Evolutionary conservation across 2,888 invertebrate genomes (phyloP), one percentile per base, ranked within the genome.

Genomic region (Aleiodes alternator): DNA sequence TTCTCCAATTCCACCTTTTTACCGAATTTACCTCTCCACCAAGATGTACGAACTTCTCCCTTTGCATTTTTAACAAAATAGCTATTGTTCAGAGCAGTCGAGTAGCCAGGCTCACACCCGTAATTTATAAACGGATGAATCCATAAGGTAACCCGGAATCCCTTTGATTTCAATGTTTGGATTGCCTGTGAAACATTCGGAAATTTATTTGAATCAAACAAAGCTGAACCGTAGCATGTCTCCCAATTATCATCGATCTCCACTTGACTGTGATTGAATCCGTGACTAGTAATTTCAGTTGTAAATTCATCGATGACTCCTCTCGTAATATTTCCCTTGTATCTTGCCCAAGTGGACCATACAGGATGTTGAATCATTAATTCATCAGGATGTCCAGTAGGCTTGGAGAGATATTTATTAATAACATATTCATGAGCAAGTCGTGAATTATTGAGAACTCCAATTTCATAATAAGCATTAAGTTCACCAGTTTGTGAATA

Each of bases 201-300:
- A 83, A 97, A 95, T 85, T 94, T 95, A 7, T 87, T 90, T 29
- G 90, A 90, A 80, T 95, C 92, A 77, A 97, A 96, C 4, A 92
- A 92, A 72, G 95, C 90, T 0, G 96, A 95, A 0, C 97, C 97
- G 85, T 97, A 96, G 85, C 95, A 95, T 9, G 93, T 92, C 88
- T 97, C 96, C 96, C 97, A 97, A 31, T 94, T 92, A 84, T 97
- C 97, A 82, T 97, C 97, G 75, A 98, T 95, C 90, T 97, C 97
- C 57, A 96, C 90, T 86, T 96, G 95, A 55, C 95, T 94, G 81
- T 93, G 93, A 0, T 92, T 91, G 85, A 94, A 96, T 0, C 93
- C 93, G 81, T 93, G 89, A 3, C 91, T 87, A 0, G 91, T 85
- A 70, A 96, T 96, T 81, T 94, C 93, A 69, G 93, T 89, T 0